Base-by-base conservation (phyloP, 2,113 vertebrate species). In the Neotragus pygmaeus region DNA sequence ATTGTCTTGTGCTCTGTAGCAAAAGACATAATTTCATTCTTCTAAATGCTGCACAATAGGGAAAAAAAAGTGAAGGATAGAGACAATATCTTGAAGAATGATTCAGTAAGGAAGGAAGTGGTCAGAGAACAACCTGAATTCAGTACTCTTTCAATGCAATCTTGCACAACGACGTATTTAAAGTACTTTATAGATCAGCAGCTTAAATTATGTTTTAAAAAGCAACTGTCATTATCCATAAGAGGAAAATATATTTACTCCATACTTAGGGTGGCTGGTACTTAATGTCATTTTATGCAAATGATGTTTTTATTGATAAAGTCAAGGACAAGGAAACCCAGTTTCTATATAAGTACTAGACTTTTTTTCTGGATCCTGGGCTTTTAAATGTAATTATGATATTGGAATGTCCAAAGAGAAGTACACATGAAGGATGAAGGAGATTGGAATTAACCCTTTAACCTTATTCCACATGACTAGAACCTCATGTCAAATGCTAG, bases 1-100 rank as follows among this genome's bases (percentile, higher is more conserved):
- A 95, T 73, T 93, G 47, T 45, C 57, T 85, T 89, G 4, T 64
- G 81, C 28, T 96, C 88, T 97, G 75, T 57, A 45, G 57, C 13
- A 86, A 84, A 95, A 83, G 16, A 55, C 51, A 88, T 73, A 83
- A 83, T 83, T 97, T 93, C 39, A 84, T 91, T 93, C 94, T 91
- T 4, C 70, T 93, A 77, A 82, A 64, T 88, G 82, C n/a, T 93
- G 10, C 13, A 80, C 17, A 49, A 19, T 57, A 62, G 81, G 15
- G 57, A 28, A 57, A 57, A 80, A 81, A 53, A 93, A 95, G 73
- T 91, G 51, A 90, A 64, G 86, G 15, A 60, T 2, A 91, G 39
- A 78, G 39, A 87, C 27, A 88, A 85, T 47, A 66, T 90, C 66
- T 81, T 80, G 43, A 81, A 82, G 53, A 94, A 80, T 82, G 86